Base-by-base conservation (phyloP, 2,113 vertebrate species). In the Laticauda colubrina region DNA sequence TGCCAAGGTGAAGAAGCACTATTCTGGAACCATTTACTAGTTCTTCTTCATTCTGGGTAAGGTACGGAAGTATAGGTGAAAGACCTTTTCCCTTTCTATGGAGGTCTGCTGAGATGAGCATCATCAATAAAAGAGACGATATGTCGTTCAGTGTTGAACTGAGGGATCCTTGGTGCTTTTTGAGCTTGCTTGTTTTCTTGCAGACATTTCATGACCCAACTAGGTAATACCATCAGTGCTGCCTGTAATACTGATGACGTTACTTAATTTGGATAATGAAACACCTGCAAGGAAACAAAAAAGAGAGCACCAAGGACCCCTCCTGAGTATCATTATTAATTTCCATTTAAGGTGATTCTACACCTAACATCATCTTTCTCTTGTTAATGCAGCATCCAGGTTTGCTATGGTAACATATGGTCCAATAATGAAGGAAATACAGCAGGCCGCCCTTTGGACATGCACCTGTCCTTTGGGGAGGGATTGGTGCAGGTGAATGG, bases 331-430 rank as follows among this genome's bases (percentile, higher is more conserved):
- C 14, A 5, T 15, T 10, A 24, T 26, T 43, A 0, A 45, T 48
- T 86, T 45, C 85, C 24, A 24, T 26, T 24, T 51, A 51, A 15
- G 45, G 2, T 87, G 69, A 10, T 1, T 1, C n/a, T 23, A 11
- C 1, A 11, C 15, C 5, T 29, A 26, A 61, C 9, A 26, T 1
- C 14, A 2, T 4, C 43, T 14, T 23, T 86, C 14, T n/a, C 29
- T 90, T 26, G 5, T 89, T 54, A 34, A 23, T 48, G 9, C 87
- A 95, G 95, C 69, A 43, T 95, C 8, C 95, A 95, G 89, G 89
- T 92, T 15, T 75, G 93, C 5, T 95, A 95, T 20, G 93, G 95
- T 4, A 59, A 57, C 29, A 89, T 87, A 0, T 95, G 95, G 95
- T 94, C 92, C 20, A 20, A n/a, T 10, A 91, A 89, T 12, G 81